Evolutionary conservation across 2,888 invertebrate genomes (phyloP), one percentile per base, ranked within the genome.

Genomic region (Stenotaenia linearis): DNA sequence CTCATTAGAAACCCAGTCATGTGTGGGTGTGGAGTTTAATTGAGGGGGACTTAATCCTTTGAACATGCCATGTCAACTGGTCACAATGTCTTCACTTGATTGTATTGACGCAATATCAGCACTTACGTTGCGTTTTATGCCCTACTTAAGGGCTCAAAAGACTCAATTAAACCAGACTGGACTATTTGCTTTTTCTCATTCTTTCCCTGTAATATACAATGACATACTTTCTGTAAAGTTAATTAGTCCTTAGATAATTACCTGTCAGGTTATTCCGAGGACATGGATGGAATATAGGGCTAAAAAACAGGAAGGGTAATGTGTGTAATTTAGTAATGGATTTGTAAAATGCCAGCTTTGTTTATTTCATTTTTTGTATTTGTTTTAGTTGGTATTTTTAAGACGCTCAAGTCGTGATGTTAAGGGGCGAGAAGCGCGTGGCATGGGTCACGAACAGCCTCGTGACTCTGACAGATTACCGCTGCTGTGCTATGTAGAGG

Each of bases 401-500:
- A 28, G 15, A 25, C 25, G 23, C 25, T 7, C 15, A 28, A 69
- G 25, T 69, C 69, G 69, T 69, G 69, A 69, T 28, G 69, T 69
- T n/a, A 69, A 69, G 69, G 69, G 69, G 69, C 25, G 69, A 69
- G 69, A 69, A 28, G 69, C 69, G 69, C 69, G 69, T 69, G 69
- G 69, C 69, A 6, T 69, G 69, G 69, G 69, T 69, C 69, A 69
- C 69, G 69, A 69, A 69, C 69, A 28, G 69, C 69, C 69, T 69
- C 69, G 69, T 69, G 69, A 69, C 69, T 69, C 69, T 69, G 69
- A 69, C 69, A 69, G 69, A 69, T 69, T 69, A 69, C 25, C n/a
- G 69, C 69, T 69, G 69, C 69, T 69, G 69, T 69, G 69, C 69
- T 69, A 25, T 69, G 69, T 28, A 10, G 28, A 69, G 69, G 69